Conservation (phyloP, 2,113 vertebrate genomes). For the Nycticebus coucang region DNA sequence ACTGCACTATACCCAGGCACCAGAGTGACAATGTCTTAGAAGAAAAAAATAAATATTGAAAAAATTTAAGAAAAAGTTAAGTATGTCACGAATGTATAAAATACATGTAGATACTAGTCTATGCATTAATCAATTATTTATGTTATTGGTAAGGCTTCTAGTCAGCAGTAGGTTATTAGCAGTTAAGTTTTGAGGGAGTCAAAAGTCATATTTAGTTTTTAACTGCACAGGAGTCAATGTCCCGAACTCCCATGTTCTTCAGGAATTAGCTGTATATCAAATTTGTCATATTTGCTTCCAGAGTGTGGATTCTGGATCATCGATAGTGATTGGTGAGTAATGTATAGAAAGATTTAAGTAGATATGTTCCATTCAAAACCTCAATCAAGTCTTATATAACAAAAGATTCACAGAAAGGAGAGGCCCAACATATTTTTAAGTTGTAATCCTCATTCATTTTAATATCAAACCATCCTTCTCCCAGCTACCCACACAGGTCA, state of each 20-base stretch:
- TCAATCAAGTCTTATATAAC: background rate
- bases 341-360: background rate
- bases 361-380: background rate
- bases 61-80: background rate
- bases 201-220: background rate
- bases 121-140: background rate
- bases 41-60: background rate
- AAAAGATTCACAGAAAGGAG: background rate
- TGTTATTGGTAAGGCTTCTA: background rate
- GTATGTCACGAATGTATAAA: background rate
- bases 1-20: too few species aligned
- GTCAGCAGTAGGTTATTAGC: background rate
- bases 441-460: background rate
- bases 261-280: background rate
- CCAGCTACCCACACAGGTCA: background rate
- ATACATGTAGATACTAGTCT: background rate
- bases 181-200: background rate
- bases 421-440: conserved; percentile 20
- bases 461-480: background rate
- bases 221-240: background rate
- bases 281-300: background rate
- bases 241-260: background rate
- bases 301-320: background rate
- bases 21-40: too few species aligned
- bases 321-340: background rate